Base-by-base conservation (phyloP, 2,797 vertebrate genomes). In the Mormyrus hasselquistii region DNA sequence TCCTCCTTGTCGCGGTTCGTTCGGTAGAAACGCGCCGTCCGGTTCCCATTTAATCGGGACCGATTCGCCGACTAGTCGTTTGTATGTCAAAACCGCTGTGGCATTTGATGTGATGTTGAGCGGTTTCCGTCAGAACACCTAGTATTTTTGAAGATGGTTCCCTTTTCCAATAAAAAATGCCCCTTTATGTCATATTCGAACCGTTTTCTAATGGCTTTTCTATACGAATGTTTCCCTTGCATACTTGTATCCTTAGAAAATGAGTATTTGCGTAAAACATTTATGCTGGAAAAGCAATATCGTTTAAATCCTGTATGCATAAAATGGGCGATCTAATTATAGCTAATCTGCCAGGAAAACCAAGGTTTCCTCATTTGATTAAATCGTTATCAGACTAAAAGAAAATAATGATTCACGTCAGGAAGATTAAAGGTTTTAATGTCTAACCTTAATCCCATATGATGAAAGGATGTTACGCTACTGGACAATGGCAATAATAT, bases 291-390 rank as follows among this genome's bases (percentile, higher is more conserved):
- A 47, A 38, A 9, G 38, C 41, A 47, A 82, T 47, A 82, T 16
- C 38, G 41, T 3, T 47, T n/a, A 79, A 41, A 47, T 14, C 4
- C 25, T 73, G 25, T 7, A 38, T 38, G 12, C 3, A 76, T 76
- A 82, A 82, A 82, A 82, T n/a, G 38, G 76, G 16, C 41, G 76
- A 82, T 82, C 16, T 82, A 82, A 82, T 82, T 82, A 82, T 47
- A 47, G 41, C 76, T 19, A 82, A 82, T 47, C 76, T 82, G 6
- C 38, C 0, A 47, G 41, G 76, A 82, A 82, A 82, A 47, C 16
- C 19, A 82, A 82, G 76, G 76, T 82, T 82, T 82, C 34, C 38
- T 7, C 19, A 82, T 82, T 82, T 82, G 41, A 44, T 82, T 47
- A 82, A 82, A 82, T 82, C 38, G 76, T 82, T 47, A 82, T 82